Evolutionary conservation across 2,888 invertebrate genomes (phyloP).

Genomic region (Zaprionus lineosus): DNA sequence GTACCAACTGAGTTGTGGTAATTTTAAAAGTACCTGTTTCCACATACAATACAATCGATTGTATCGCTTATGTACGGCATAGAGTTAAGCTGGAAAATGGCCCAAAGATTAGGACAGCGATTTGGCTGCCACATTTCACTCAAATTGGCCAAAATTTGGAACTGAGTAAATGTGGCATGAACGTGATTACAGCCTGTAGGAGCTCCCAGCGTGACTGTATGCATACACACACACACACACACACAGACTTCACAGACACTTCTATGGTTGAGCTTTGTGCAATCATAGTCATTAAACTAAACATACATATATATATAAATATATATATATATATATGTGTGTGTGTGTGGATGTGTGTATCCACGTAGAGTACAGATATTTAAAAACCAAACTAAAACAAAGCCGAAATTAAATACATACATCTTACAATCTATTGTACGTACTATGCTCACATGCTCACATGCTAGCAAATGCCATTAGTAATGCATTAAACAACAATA

Average conservation of each 20-base stretch:
- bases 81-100: too few species aligned
- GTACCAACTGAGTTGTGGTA: too few species aligned
- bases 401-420: constrained; percentile 52
- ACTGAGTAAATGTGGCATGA: constrained; percentile 33
- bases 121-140: constrained; percentile 34
- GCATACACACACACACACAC: constrained; percentile 1
- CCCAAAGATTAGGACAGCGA: constrained; percentile 11
- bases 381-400: constrained; percentile 80
- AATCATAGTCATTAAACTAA: constrained; percentile 72
- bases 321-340: not conserved
- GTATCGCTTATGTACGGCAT: too few species aligned
- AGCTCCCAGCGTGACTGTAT: constrained; percentile 50
- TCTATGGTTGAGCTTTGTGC: constrained; percentile 58
- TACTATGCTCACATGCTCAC: constrained; percentile 6
- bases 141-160: constrained; percentile 29
- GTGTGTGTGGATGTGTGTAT: too few species aligned
- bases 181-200: constrained; percentile 56
- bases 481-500: constrained; percentile 50
- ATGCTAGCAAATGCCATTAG: constrained; percentile 42
- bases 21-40: too few species aligned
- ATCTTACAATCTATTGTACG: too few species aligned
- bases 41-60: too few species aligned
- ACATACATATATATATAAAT: constrained; percentile 41
- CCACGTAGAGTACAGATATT: too few species aligned
- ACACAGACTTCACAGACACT: constrained; percentile 7